phyloP scores from a whole-genome alignment of 2,113 vertebrate genomes.

The Amphiprion percula region DNA sequence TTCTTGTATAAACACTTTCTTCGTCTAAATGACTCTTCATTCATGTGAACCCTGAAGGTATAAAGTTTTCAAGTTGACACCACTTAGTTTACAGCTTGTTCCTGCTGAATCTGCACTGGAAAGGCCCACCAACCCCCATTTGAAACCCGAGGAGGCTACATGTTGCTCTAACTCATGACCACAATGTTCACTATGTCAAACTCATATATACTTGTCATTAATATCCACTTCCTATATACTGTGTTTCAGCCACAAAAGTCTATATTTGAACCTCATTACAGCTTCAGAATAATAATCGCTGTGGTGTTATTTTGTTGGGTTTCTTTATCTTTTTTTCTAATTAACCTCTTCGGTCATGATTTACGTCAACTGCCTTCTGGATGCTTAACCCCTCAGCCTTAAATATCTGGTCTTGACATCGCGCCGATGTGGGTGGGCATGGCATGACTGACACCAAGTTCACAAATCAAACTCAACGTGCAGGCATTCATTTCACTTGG shows the following conservation, averaged over 20 bases:
- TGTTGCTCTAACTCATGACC: slow-evolving; percentile 61
- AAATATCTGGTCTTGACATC: slow-evolving; percentile 73
- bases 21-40: not conserved
- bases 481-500: slow-evolving; percentile 52
- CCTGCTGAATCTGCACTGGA: slow-evolving; percentile 56
- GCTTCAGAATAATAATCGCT: not conserved
- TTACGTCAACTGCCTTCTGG: slow-evolving; percentile 52
- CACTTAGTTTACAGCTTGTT: slow-evolving; percentile 58
- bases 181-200: slow-evolving; percentile 61
- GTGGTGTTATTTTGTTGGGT: not conserved
- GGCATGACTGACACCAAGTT: slow-evolving; percentile 50
- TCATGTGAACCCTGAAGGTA: not conserved
- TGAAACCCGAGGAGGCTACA: slow-evolving; percentile 72
- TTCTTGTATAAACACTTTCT: not conserved
- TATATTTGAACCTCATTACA: not conserved
- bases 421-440: slow-evolving; percentile 75
- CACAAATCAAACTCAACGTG: slow-evolving; percentile 71
- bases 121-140: slow-evolving; percentile 32
- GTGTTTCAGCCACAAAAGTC: slow-evolving; percentile 7
- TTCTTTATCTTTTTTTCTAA: not conserved
- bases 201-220: slow-evolving; percentile 39
- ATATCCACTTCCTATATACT: slow-evolving; percentile 21
- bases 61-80: slow-evolving; percentile 46
- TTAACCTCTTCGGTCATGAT: slow-evolving; percentile 23
- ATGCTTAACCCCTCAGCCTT: slow-evolving; percentile 52